Evolutionary conservation across 2,797 vertebrate genomes (phyloP), one percentile per base, ranked within the genome.

Genomic region (Ispidina lecontei): DNA sequence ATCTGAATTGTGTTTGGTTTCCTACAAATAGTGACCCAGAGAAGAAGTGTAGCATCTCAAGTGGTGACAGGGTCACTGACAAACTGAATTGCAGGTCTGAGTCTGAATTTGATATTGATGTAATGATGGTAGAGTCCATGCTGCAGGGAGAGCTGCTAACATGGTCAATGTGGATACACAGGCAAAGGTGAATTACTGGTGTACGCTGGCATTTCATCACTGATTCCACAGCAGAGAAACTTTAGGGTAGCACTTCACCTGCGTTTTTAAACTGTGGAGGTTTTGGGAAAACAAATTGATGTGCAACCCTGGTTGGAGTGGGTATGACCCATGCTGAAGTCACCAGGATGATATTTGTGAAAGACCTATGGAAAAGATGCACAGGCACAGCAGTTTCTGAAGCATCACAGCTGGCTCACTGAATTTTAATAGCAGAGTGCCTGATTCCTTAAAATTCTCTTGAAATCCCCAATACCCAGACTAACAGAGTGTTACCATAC

Each of bases 401-500:
- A 88, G 26, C 31, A 84, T 17, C 19, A 20, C 19, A 81, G 6
- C 19, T 44, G 49, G 14, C 26, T 89, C 37, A 13, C 14, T 37
- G 74, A 64, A 84, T 80, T 91, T 88, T 77, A 73, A n/a, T 28
- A 39, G 41, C n/a, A 37, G 15, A 68, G 28, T 59, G 22, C 14
- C 31, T 65, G 56, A 68, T 51, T 76, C 49, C 29, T 73, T 89
- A 54, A 59, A 60, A 88, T 11, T 92, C 52, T 82, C 51, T 70
- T 79, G 49, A 89, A 90, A 77, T 55, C 64, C 71, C 54, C 62
- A 65, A 62, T 11, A 65, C 60, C 69, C 35, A 62, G 21, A 31
- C 81, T 82, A 79, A 84, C 81, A 71, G 87, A 89, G n/a, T 9
- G 26, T 72, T 91, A 68, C 74, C 80, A 83, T 65, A 58, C 65